These are phyloP conservation scores for Drosophila auraria DNA, from an alignment of 1,140 invertebrate species.

Conservation along the genomic window DNA sequence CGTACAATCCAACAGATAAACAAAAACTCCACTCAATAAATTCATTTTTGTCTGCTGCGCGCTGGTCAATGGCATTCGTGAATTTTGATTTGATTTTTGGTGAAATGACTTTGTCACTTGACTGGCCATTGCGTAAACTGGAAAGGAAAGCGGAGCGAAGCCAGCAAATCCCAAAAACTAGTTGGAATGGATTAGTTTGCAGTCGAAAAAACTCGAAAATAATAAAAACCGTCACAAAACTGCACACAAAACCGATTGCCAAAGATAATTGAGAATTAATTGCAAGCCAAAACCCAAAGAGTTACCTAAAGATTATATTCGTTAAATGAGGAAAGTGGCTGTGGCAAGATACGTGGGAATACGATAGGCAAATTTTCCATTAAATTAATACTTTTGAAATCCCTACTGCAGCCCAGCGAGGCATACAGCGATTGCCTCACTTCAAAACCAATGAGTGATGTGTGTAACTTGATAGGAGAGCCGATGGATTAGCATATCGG, in stretches of 20 bases:
- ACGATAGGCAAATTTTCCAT: conserved; percentile 20
- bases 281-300: conserved; percentile 2
- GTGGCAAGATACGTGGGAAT: conserved; percentile 2
- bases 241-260: conserved; percentile 22
- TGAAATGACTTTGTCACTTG: conserved; percentile 52
- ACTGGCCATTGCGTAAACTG: conserved; percentile 53
- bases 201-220: conserved; percentile 21
- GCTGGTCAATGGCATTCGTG: conserved; percentile 20
- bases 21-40: conserved; percentile 24
- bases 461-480: conserved; percentile 34
- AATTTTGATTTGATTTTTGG: conserved; percentile 52
- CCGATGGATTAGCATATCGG: conserved; percentile 56
- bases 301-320: neutral
- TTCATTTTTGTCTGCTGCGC: conserved; percentile 4
- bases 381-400: conserved; percentile 35
- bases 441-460: conserved; percentile 11
- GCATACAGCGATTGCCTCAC: conserved; percentile 36
- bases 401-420: conserved; percentile 25
- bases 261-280: conserved; percentile 21
- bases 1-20: neutral
- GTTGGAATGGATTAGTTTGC: conserved; percentile 32
- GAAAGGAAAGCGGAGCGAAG: conserved; percentile 50
- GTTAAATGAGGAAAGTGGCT: conserved; percentile 18
- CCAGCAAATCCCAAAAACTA: conserved; percentile 40
- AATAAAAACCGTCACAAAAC: conserved; percentile 21